Evolutionary conservation across 1,140 invertebrate species (phyloP), one percentile per base, ranked within the genome.

Genomic region (Atta colombica): DNA sequence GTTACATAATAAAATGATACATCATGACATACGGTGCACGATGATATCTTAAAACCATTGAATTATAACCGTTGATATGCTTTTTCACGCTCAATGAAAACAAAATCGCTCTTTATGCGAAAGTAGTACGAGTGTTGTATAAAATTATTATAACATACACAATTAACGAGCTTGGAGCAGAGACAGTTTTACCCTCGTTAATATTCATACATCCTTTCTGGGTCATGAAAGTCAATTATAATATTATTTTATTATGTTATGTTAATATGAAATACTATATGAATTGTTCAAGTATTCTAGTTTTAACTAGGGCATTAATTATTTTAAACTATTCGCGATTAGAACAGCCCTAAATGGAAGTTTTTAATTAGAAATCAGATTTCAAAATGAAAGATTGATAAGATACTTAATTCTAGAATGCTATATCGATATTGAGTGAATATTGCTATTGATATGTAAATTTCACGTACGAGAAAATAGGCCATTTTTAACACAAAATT

Each of bases 1-100:
- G 25, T 82, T 60, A 72, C 18, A 12, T 82, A 82, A 82, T n/a
- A 8, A 39, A 49, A 61, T 49, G 68, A 82, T 72, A 82, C n/a
- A 21, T 45, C 16, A 45, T 35, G 18, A 16, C 31, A 53, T 14
- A 25, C 35, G 14, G 12, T 28, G 7, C 58, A 51, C 31, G 31
- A 5, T 66, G 31, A 2, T 66, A 80, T 68, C 28, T 80, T 12
- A 14, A 65, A 68, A 45, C n/a, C 28, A 80, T 80, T 53, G 61
- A 55, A 45, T 25, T 25, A 25, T 45, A 80, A 53, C 28, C 18
- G 18, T 21, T 68, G 49, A 53, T 21, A 35, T 18, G 39, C 14
- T 63, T 65, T 53, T 68, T 69, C 21, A 21, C 53, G 31, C 18
- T 39, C 3, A 21, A 1, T 45, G 39, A 69, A 68, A 45, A 49